Base-by-base conservation (phyloP, 2,888 invertebrate genomes). In the Cosmia trapezina region DNA sequence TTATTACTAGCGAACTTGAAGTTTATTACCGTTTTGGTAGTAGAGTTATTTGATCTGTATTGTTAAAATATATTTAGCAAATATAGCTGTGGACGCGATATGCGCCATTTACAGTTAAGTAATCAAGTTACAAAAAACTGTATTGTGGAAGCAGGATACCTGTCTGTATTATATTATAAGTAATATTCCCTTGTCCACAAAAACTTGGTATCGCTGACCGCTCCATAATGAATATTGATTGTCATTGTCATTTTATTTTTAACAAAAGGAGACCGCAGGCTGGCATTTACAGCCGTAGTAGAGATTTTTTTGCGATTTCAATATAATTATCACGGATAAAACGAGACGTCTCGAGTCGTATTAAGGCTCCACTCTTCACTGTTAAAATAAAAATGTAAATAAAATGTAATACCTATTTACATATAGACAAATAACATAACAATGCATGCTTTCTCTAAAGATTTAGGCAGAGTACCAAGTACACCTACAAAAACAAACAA, bases 181-280 rank as follows among this genome's bases (percentile, higher is more conserved):
- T 37, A n/a, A 49, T 51, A 49, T 43, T 49, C n/a, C 47, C 33
- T 45, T 47, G 45, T 62, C 1, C 17, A 72, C 33, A 72, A 78
- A 72, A 77, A 78, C 51, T 53, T 53, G 51, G 72, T 51, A 62
- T 65, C 41, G 53, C 62, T 53, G 41, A 53, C 59, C 14, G 54
- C 17, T 71, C 49, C 47, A 37, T 62, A 66, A 66, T 78, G 54
- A 54, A 70, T 65, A 61, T 76, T 76, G 66, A 53, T 62, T 17
- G 65, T 72, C 45, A 76, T 73, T 73, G 49, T 45, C 19, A n/a
- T 59, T 47, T 33, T 63, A 56, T 61, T 45, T 51, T 43, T 76
- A 54, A 66, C 37, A 78, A 78, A 66, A 45, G 49, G 17, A 28
- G 49, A 56, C 37, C 47, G 22, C 49, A 19, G 33, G 0, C 4